phyloP scores from a whole-genome alignment of 2,888 invertebrate species.

The Linhomoeus sp. region DNA sequence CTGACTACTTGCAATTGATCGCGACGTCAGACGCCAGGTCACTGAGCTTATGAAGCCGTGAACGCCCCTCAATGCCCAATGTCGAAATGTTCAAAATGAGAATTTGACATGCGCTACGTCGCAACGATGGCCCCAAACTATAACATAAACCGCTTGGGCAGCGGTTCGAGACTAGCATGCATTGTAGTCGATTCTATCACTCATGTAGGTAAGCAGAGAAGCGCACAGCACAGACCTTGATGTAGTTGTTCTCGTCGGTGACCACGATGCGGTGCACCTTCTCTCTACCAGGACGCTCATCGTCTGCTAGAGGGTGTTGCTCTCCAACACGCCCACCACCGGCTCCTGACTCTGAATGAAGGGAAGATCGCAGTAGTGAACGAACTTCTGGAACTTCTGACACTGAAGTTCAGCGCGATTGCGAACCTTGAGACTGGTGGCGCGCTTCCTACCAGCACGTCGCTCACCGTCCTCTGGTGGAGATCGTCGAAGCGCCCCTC shows the following conservation, averaged over 20 bases:
- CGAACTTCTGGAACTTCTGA: too few species aligned
- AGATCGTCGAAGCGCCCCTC: slow-evolving; percentile 32
- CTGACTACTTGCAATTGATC: too few species aligned
- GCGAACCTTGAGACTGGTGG: slow-evolving; percentile 8
- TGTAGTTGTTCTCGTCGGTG: slow-evolving; percentile 56
- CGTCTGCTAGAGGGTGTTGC: slow-evolving; percentile 65
- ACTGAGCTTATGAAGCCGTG: too few species aligned
- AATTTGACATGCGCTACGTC: too few species aligned
- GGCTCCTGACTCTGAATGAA: slow-evolving; percentile 62
- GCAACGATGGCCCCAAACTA: too few species aligned
- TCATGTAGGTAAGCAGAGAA: too few species aligned
- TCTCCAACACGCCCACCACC: slow-evolving; percentile 74
- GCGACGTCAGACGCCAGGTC: too few species aligned
- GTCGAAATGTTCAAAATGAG: too few species aligned
- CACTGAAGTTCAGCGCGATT: slow-evolving; percentile 27
- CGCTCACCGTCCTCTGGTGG: slow-evolving; percentile 29
- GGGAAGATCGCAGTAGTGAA: slow-evolving; percentile 16
- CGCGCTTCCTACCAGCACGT: slow-evolving; percentile 27
- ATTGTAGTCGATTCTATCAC: too few species aligned
- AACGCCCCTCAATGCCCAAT: too few species aligned
- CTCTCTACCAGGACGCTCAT: slow-evolving; percentile 82
- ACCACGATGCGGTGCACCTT: slow-evolving; percentile 90
- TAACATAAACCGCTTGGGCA: too few species aligned
- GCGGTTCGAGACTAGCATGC: too few species aligned
- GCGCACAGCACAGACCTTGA: slow-evolving; percentile 35